Base-by-base conservation (phyloP, 53 echinoderm and acorn worm genomes). In the Echinarachnius parma region DNA sequence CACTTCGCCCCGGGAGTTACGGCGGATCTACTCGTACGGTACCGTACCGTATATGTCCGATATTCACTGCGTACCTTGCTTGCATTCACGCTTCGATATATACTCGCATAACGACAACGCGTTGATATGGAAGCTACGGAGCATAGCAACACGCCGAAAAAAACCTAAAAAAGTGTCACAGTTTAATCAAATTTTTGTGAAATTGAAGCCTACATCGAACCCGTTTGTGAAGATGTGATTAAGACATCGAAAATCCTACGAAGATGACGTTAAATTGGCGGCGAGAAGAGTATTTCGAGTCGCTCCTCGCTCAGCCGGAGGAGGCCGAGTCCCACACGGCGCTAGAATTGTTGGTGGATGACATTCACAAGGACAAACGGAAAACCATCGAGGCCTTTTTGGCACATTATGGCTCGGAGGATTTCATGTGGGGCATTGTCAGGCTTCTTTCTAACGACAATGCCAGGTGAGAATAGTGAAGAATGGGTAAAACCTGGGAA, bases 241-340 rank as follows among this genome's bases (percentile, higher is more conserved):
- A 16, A 36, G 25, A 53, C 4, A 4, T 15, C 54, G 25, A 34
- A 28, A 27, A 39, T 56, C 61, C 45, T 61, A 22, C 42, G 2
- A 78, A 70, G 11, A 93, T 93, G 94, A 86, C 86, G 39, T 80
- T 93, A 30, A 82, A 93, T 59, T 93, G 94, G 94, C 79, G 86
- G 60, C 78, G 83, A 59, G 66, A 70, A 45, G 94, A 89, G 47
- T 93, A 93, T 67, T 93, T 94, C 60, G 78, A 82, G 75, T 78
- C 81, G 74, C 66, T 94, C 45, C 50, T 89, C 56, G 78, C 84
- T 48, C 81, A 90, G 24, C 81, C 75, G 46, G 78, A 87, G 42
- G 84, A 90, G 5, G 69, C 66, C 31, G 75, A 77, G 27, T 67
- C 59, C 0, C 77, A 81, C 44, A 77, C 75, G 61, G 94, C 94